These are phyloP conservation scores for Alces alces DNA, from an alignment of 2,113 vertebrate species.

Conservation along the genomic window DNA sequence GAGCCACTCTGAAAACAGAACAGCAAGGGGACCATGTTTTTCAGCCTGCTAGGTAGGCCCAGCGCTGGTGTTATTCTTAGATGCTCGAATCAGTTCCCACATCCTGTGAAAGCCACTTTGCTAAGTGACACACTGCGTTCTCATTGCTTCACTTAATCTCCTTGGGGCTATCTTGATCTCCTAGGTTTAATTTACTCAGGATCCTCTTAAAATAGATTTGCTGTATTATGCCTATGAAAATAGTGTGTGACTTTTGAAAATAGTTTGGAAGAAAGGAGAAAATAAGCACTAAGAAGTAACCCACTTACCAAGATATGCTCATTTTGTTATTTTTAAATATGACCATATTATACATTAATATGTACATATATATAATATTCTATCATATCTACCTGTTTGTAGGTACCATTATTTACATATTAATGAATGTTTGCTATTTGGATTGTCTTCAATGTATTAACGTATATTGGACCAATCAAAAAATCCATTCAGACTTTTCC, in stretches of 20 bases:
- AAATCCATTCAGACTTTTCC: not conserved
- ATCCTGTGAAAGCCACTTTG: not conserved
- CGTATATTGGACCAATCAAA: not conserved
- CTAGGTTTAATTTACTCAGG: not conserved
- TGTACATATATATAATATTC: not conserved
- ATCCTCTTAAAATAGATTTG: not conserved
- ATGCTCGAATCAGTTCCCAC: not conserved
- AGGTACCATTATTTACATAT: not conserved
- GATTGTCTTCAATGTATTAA: not conserved
- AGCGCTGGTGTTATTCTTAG: not conserved
- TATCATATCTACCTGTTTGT: not conserved
- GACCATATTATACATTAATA: not conserved
- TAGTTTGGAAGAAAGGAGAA: conserved; percentile 3
- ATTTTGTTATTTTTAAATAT: not conserved
- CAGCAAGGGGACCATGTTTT: not conserved
- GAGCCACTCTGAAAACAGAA: not conserved
- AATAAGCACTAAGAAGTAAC: not conserved
- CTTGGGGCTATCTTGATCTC: not conserved
- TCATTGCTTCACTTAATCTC: not conserved
- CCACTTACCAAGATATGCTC: not conserved
- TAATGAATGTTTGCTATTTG: not conserved
- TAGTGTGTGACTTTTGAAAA: not conserved
- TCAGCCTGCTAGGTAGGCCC: not conserved
- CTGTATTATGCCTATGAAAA: not conserved
- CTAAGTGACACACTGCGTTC: not conserved